Evolutionary conservation across 1,140 invertebrate genomes (phyloP).

Genomic region (Cydia pomonella): DNA sequence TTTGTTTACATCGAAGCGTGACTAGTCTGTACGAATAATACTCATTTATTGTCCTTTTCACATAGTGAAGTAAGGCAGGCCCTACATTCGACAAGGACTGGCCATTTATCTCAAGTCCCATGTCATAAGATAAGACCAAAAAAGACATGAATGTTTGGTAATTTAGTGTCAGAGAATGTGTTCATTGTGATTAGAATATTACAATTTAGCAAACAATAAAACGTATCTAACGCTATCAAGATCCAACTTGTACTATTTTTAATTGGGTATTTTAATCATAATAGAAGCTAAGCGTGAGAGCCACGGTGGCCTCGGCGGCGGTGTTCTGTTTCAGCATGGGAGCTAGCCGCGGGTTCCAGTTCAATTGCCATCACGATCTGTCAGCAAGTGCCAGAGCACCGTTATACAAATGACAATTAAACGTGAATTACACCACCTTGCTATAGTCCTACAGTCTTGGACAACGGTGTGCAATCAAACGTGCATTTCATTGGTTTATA

Average conservation of each 20-base stretch:
- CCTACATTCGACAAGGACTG: not conserved
- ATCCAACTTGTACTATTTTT: slow-evolving; percentile 5
- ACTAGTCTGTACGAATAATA: not conserved
- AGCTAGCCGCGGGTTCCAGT: slow-evolving; percentile 57
- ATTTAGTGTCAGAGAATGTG: not conserved
- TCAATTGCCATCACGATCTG: slow-evolving; percentile 47
- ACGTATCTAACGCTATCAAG: slow-evolving; percentile 9
- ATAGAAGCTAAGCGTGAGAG: slow-evolving; percentile 35
- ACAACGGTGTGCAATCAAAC: not conserved
- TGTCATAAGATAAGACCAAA: not conserved
- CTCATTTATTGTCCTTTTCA: not conserved
- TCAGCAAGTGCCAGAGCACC: slow-evolving; percentile 52
- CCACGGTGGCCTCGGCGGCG: slow-evolving; percentile 40
- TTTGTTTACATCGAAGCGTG: slow-evolving; percentile 20
- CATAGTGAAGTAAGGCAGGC: not conserved
- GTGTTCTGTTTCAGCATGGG: slow-evolving; percentile 68
- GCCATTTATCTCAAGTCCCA: not conserved
- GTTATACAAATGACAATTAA: slow-evolving; percentile 45
- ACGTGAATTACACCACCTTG: slow-evolving; percentile 15
- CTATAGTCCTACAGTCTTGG: not conserved
- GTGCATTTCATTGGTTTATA: slow-evolving; percentile 30
- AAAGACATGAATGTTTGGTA: not conserved
- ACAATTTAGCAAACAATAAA: slow-evolving; percentile 28
- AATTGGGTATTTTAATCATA: slow-evolving; percentile 31
- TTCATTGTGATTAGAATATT: not conserved